Evolutionary conservation across 2,113 vertebrate species (phyloP).

Genomic region (Copsychus sechellarum): DNA sequence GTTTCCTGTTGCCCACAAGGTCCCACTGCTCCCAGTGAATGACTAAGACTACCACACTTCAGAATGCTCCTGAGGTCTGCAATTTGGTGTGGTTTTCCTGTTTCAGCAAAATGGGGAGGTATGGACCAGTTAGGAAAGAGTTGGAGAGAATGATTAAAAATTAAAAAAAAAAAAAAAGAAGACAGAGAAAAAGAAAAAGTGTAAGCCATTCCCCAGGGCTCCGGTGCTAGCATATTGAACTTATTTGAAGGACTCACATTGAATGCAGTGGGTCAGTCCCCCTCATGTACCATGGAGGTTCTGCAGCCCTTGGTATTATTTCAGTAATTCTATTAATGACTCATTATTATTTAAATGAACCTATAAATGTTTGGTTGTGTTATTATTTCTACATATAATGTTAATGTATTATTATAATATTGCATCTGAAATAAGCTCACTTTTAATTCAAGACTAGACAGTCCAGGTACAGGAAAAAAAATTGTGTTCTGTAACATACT

Average conservation of each 20-base stretch:
- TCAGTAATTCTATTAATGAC: not conserved
- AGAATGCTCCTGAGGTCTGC: not conserved
- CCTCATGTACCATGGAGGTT: not conserved
- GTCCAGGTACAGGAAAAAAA: not conserved
- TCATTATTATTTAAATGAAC: not conserved
- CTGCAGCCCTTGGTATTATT: not conserved
- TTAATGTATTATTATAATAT: not conserved
- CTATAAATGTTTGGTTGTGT: not conserved
- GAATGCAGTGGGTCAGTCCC: not conserved
- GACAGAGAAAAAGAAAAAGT: accelerated
- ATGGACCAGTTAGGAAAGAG: not conserved
- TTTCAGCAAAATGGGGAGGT: not conserved
- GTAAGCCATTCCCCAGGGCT: not conserved
- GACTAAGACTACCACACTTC: not conserved
- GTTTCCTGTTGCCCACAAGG: accelerated
- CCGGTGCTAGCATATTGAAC: accelerated
- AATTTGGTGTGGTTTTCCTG: not conserved
- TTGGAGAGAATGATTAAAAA: not conserved
- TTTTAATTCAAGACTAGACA: not conserved
- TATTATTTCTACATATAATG: not conserved
- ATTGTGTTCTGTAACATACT: not conserved
- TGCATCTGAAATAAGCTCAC: not conserved
- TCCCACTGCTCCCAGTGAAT: not conserved
- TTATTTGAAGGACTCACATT: not conserved
- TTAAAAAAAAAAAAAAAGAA: not conserved